Evolutionary conservation across 2,888 invertebrate species (phyloP).

Genomic region (Temnothorax ravouxi): DNA sequence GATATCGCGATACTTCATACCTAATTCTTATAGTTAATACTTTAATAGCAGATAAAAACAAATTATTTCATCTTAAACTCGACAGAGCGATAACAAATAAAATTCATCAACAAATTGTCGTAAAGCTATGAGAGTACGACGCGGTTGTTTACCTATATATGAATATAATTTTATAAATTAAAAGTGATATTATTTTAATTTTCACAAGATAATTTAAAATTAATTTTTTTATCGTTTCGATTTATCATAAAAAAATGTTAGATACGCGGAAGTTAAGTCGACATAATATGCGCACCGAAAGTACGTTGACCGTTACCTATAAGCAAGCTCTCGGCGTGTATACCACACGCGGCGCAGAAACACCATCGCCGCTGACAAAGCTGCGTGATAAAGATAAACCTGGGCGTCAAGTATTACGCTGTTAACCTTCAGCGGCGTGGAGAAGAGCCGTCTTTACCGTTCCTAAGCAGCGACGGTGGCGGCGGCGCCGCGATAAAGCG

Average conservation of each 20-base stretch:
- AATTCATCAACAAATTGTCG: no score
- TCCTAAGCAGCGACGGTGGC: background rate
- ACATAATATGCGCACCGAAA: background rate
- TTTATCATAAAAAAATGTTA: background rate
- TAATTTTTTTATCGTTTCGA: background rate
- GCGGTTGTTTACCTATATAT: no score
- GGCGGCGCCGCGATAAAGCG: constrained; percentile 2
- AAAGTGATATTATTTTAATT: no score
- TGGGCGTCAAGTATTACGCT: constrained; percentile 40
- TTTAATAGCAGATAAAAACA: background rate
- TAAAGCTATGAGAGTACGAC: no score
- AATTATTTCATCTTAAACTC: background rate
- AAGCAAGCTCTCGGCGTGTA: background rate
- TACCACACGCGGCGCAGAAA: constrained; percentile 35
- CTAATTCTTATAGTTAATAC: background rate
- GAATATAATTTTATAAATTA: no score
- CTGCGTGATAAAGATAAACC: constrained; percentile 41
- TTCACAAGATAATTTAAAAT: background rate
- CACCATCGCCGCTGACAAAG: constrained; percentile 38
- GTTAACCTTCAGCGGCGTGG: constrained; percentile 23
- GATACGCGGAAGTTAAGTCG: background rate
- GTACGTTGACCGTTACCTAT: constrained; percentile 51
- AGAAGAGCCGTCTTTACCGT: constrained; percentile 25
- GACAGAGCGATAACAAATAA: background rate
- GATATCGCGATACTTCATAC: background rate